Evolutionary conservation across 2,797 vertebrate genomes (phyloP), one percentile per base, ranked within the genome.

Genomic region (Poecilia wingei): DNA sequence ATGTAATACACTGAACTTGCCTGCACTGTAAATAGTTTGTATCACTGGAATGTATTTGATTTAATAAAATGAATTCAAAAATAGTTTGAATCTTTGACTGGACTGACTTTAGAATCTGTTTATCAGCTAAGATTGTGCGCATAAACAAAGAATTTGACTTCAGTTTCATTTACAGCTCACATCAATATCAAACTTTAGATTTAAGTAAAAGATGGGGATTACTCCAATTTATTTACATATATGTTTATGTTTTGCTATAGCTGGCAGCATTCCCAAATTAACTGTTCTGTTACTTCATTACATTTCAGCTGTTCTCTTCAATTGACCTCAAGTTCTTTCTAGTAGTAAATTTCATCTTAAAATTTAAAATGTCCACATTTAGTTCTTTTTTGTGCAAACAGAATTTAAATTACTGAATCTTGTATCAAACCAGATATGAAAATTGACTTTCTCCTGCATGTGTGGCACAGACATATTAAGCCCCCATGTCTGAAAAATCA

Each of bases 401-500:
- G 61, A 33, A 33, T 43, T 25, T 41, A 25, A 41, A 68, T 43
- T 4, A 7, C 20, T 41, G 10, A 25, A 69, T 10, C 22, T 20
- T 68, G 33, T 22, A 25, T 68, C 61, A 39, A 41, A 41, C 20
- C 36, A 68, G 20, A 36, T 39, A 6, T 70, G 13, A 45, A 46
- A 46, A 69, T 28, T 2, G 1, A 14, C 68, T 28, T 45, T 16
- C 25, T 46, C 41, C 3, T 16, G 43, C 5, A 45, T 46, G 43
- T 46, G 43, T 70, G 13, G 64, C 25, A 45, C 13, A 46, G 41
- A 46, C 82, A 82, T 49, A 81, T 87, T 82, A 45, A 83, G 41
- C 70, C 8, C 71, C 81, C 81, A 68, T 79, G 79, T 86, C 74
- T 83, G 83, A 87, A 88, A 86, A 88, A 86, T 78, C 77, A 87